Evolutionary conservation across 2,113 vertebrate genomes (phyloP).

Genomic region (Prunella himalayana): DNA sequence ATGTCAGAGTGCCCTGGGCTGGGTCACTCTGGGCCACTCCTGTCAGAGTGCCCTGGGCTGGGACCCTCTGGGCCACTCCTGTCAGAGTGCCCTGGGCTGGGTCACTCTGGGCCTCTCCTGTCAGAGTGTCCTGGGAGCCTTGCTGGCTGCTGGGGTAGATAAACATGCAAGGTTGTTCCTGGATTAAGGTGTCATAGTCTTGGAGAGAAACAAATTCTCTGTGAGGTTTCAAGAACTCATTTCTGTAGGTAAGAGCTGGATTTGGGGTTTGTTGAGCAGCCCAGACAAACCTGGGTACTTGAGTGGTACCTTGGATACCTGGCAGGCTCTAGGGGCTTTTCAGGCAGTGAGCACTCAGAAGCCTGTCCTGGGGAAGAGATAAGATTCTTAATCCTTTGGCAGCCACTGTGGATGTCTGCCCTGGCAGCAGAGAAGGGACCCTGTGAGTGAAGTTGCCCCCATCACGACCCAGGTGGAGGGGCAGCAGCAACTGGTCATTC

Average conservation of each 20-base stretch:
- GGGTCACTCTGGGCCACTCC: too few relatives aligned
- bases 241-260: not conserved
- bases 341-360: not conserved
- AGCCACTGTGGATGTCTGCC: not conserved
- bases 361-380: not conserved
- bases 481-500: not conserved
- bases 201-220: not conserved
- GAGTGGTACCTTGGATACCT: not conserved
- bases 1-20: not conserved
- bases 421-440: not conserved
- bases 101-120: too few relatives aligned
- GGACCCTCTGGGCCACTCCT: too few relatives aligned
- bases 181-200: not conserved
- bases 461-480: rapidly evolving
- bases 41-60: not conserved
- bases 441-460: not conserved
- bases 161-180: not conserved
- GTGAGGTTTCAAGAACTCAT: not conserved
- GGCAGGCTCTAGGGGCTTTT: not conserved
- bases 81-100: not conserved
- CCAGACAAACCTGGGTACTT: not conserved
- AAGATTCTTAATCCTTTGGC: not conserved
- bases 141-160: not conserved
- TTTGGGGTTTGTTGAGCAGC: not conserved
- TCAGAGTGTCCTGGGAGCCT: too few relatives aligned